A percentile compares a stretch with the other conserved stretches of the same genome.
phyloP scores from a whole-genome alignment of 1,140 invertebrate species.

The Aphelinus certus region DNA sequence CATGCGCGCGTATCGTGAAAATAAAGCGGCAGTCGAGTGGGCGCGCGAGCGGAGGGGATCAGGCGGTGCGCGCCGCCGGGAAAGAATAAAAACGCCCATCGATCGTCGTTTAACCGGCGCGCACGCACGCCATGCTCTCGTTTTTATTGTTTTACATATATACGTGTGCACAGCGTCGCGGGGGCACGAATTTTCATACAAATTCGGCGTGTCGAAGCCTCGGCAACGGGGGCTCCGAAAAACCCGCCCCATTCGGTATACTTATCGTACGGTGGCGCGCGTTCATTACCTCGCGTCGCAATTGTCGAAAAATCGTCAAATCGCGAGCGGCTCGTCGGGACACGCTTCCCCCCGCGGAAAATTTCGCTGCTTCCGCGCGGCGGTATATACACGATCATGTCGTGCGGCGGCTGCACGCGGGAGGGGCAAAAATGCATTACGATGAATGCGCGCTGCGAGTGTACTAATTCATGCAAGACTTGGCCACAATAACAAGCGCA shows the following conservation, averaged over 20 bases:
- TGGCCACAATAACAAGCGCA: too few species aligned
- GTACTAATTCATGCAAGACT: too few species aligned
- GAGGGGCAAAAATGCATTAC: too few species aligned
- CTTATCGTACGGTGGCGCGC: constrained; percentile 15
- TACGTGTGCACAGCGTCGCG: too few species aligned
- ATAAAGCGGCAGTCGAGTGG: constrained; percentile 13
- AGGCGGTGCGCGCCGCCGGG: constrained; percentile 3
- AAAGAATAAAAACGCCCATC: constrained; percentile 52
- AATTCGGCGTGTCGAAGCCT: too few species aligned
- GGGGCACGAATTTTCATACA: too few species aligned
- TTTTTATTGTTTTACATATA: too few species aligned
- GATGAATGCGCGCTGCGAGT: too few species aligned
- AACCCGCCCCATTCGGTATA: too few species aligned
- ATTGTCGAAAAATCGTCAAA: constrained; percentile 28
- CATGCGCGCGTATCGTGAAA: background rate
- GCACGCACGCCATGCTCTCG: constrained; percentile 3
- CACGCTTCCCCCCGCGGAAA: constrained; percentile 7
- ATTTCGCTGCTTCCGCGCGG: constrained; percentile 1
- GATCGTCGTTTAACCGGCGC: constrained; percentile 43
- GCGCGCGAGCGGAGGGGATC: background rate
- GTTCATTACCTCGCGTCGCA: constrained; percentile 23
- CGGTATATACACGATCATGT: background rate
- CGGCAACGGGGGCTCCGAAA: too few species aligned
- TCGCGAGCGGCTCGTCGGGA: background rate
- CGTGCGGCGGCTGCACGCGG: background rate